A percentile compares a stretch with the other conserved stretches of the same genome.
phyloP scores from a whole-genome alignment of 2,797 vertebrate genomes.

The Oreochromis grahami region DNA sequence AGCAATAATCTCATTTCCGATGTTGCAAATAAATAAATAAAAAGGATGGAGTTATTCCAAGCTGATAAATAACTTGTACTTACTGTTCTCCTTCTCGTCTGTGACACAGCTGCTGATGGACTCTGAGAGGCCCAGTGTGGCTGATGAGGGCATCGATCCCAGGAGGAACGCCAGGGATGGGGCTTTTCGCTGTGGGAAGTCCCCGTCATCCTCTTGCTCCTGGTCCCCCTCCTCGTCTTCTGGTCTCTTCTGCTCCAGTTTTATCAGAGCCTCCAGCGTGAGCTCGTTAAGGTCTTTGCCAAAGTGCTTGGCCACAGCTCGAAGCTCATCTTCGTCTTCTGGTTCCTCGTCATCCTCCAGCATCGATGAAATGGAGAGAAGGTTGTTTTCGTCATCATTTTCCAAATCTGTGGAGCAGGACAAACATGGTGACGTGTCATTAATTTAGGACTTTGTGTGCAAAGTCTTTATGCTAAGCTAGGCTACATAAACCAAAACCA shows the following conservation, averaged over 20 bases:
- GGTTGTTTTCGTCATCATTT: slow-evolving; percentile 9
- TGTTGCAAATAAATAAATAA: not conserved
- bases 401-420: slow-evolving; percentile 52
- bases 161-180: slow-evolving; percentile 86
- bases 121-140: slow-evolving; percentile 86
- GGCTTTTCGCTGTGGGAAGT: slow-evolving; percentile 41
- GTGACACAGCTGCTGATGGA: slow-evolving; percentile 80
- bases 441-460: fast-evolving
- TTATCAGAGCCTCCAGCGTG: slow-evolving; percentile 60
- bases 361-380: slow-evolving; percentile 49
- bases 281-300: slow-evolving; percentile 80
- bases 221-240: not conserved
- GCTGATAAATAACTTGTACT: slow-evolving; percentile 32
- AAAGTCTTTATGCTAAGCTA: not conserved
- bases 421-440: not conserved
- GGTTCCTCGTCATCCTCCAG: slow-evolving; percentile 57
- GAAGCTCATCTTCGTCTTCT: slow-evolving; percentile 84
- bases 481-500: not conserved
- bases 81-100: slow-evolving; percentile 78
- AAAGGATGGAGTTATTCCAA: not conserved
- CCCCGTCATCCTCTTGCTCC: not conserved
- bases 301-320: slow-evolving; percentile 86
- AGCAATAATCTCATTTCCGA: not conserved
- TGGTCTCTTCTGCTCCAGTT: slow-evolving; percentile 59
- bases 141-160: slow-evolving; percentile 85